Base-by-base conservation (phyloP, 2,888 invertebrate species). In the Drosophila quinaria region DNA sequence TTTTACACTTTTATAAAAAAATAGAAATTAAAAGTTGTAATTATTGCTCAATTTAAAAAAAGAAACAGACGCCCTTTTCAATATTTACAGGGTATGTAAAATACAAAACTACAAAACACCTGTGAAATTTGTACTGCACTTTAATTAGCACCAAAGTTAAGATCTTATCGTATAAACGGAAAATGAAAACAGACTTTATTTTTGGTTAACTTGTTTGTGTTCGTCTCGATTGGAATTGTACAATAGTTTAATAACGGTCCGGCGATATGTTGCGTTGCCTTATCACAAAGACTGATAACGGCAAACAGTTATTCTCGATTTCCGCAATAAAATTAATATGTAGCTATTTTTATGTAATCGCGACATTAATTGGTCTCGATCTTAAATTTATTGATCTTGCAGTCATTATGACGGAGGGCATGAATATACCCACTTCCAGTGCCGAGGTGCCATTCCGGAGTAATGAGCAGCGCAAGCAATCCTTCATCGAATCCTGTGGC, bases 401-500 rank as follows among this genome's bases (percentile, higher is more conserved):
- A 70, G 63, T 33, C 31, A 72, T 52, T 62, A 90, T 91, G 91
- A 89, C 89, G 50, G 90, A 90, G 71, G 87, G 89, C 54, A 87
- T 86, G 72, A 83, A 86, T 65, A 9, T 80, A 66, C 87, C 87
- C 4, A 71, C 68, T 55, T 90, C 90, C 29, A 90, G 90, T 62
- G 87, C 89, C 29, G 83, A 90, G 70, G 84, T 90, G 44, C 91
- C 91, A 1, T 90, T 91, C 54, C 83, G 90, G 1, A 83, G 87
- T 51, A 76, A 80, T 54, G 90, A 90, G 61, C 74, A 74, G 61
- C 86, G 91, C 9, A 90, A 81, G 67, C 71, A 82, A 35, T 90
- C 91, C 0, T 68, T 88, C 0, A 85, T 79, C 31, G 63, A 78
- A 9, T 68, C 86, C 50, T 65, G 69, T 3, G 90, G 91, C 19